phyloP scores from a whole-genome alignment of 1,140 invertebrate species.

The Hycleus cichorii region DNA sequence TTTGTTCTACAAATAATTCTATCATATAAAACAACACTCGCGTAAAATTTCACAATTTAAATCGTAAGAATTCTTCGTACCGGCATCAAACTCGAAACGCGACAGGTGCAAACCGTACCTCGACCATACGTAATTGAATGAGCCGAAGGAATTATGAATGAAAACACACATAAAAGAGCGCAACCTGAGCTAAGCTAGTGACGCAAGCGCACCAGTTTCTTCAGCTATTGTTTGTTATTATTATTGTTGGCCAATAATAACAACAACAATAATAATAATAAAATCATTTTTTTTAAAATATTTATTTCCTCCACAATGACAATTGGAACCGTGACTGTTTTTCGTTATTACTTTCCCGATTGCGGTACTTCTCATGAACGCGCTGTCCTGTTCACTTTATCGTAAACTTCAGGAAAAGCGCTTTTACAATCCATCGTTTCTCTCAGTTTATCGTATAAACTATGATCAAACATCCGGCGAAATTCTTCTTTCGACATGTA shows the following conservation, averaged over 20 bases:
- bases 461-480: slow-evolving; percentile 75
- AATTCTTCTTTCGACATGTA: slow-evolving; percentile 72
- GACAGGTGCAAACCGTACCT: slow-evolving; percentile 11
- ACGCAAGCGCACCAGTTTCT: slow-evolving; percentile 9
- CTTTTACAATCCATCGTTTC: slow-evolving; percentile 51
- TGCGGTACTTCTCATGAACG: slow-evolving; percentile 41
- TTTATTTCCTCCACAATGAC: not conserved
- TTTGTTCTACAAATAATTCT: no score
- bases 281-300: not conserved
- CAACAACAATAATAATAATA: not conserved
- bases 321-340: slow-evolving; percentile 2
- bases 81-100: not conserved
- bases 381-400: slow-evolving; percentile 65
- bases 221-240: slow-evolving; percentile 3
- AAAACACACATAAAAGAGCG: slow-evolving; percentile 1
- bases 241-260: no score
- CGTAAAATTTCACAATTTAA: no score
- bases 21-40: no score
- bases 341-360: not conserved
- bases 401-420: slow-evolving; percentile 78
- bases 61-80: no score
- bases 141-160: slow-evolving; percentile 11
- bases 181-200: slow-evolving; percentile 5
- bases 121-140: slow-evolving; percentile 10
- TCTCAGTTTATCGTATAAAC: slow-evolving; percentile 65